Evolutionary conservation across 2,113 vertebrate species (phyloP).

Genomic region (Tretioscincus oriximinensis): DNA sequence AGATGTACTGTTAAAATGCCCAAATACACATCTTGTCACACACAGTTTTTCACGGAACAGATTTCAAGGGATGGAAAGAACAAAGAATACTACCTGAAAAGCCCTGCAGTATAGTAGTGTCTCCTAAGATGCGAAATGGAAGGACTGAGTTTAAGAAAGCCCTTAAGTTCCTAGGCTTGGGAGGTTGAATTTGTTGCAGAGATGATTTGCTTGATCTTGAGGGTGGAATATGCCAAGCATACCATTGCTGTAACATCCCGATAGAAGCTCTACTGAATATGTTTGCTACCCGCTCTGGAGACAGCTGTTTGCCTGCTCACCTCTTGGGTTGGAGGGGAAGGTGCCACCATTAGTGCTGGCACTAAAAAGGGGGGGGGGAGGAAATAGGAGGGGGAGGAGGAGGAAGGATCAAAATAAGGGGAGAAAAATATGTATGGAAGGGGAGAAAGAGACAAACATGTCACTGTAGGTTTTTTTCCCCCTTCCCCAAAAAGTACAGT

Average conservation of each 20-base stretch:
- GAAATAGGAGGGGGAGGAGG: slow-evolving; percentile 65
- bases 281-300: slow-evolving; percentile 74
- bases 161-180: slow-evolving; percentile 69
- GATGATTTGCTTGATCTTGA: slow-evolving; percentile 71
- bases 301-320: slow-evolving; percentile 75
- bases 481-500: slow-evolving; percentile 48
- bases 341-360: slow-evolving; percentile 68
- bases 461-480: slow-evolving; percentile 37
- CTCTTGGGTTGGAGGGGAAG: slow-evolving; percentile 71
- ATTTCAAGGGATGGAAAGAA: slow-evolving; percentile 66
- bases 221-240: slow-evolving; percentile 73
- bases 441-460: slow-evolving; percentile 67
- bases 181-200: slow-evolving; percentile 74
- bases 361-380: slow-evolving; percentile 58
- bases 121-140: slow-evolving; percentile 72
- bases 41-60: slow-evolving; percentile 54
- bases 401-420: slow-evolving; percentile 70
- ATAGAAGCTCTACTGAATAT: slow-evolving; percentile 70
- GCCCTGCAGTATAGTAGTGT: slow-evolving; percentile 72
- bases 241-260: slow-evolving; percentile 69
- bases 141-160: slow-evolving; percentile 71
- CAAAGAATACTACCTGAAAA: slow-evolving; percentile 74
- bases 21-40: slow-evolving; percentile 52
- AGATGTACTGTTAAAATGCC: slow-evolving; percentile 47
- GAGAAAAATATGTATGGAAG: slow-evolving; percentile 70